Evolutionary conservation across 2,113 vertebrate species (phyloP).

Genomic region (Entosphenus tridentatus): DNA sequence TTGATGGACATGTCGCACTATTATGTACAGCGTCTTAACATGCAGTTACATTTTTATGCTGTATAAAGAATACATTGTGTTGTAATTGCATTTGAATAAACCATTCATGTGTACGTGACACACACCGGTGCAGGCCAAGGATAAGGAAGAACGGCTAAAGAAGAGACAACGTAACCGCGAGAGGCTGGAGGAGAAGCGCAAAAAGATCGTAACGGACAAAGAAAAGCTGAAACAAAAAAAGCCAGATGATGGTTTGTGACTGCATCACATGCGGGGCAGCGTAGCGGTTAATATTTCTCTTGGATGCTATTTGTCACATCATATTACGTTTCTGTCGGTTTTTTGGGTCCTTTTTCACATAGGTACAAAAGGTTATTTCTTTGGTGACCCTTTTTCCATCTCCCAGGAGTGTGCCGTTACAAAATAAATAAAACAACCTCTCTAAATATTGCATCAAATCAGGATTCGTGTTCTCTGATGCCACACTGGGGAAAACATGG

Average conservation of each 20-base stretch:
- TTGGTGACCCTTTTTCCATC: slow-evolving; percentile 14
- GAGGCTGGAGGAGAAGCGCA: slow-evolving; percentile 71
- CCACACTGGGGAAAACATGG: too few species aligned
- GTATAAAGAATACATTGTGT: not conserved
- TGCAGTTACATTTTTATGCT: not conserved
- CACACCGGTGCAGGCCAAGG: slow-evolving; percentile 41
- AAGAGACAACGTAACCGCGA: slow-evolving; percentile 80
- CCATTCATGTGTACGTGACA: not conserved
- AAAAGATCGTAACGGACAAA: slow-evolving; percentile 20
- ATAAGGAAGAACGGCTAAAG: slow-evolving; percentile 80
- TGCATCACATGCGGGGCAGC: slow-evolving; percentile 31
- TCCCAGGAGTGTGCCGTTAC: not conserved
- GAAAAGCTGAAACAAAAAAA: not conserved
- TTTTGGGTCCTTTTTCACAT: not conserved
- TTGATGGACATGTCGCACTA: not conserved
- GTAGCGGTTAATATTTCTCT: slow-evolving; percentile 15
- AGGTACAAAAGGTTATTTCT: slow-evolving; percentile 1
- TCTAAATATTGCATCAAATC: too few species aligned
- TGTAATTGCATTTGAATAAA: not conserved
- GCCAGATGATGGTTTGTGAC: not conserved
- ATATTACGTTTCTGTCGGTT: not conserved
- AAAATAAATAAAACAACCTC: too few species aligned
- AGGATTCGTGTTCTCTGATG: too few species aligned
- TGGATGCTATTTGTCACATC: not conserved
- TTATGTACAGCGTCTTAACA: not conserved